Percentiles rank a stretch among this genome's conserved stretches.
phyloP scores from a whole-genome alignment of 35 echinoderm and acorn worm genomes.

The Heliocidaris tuberculata region DNA sequence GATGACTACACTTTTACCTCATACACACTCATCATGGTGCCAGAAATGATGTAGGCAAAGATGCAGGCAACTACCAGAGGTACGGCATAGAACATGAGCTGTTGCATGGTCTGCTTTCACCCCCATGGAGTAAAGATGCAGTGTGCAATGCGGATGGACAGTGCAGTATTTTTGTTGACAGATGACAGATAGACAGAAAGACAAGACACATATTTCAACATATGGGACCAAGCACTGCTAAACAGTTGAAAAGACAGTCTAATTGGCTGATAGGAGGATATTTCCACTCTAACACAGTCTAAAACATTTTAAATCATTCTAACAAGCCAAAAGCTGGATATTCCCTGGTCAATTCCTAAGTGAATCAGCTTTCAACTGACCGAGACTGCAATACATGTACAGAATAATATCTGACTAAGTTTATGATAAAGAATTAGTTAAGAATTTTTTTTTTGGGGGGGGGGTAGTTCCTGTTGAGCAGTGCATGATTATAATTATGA shows the following conservation, averaged over 20 bases:
- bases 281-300: no score
- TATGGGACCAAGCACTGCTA: not conserved
- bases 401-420: no score
- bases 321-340: no score
- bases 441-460: no score
- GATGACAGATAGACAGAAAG: slow-evolving; percentile 34
- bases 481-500: no score
- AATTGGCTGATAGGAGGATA: no score
- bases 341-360: no score
- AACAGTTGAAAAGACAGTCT: not conserved
- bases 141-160: not conserved
- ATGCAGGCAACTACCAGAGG: slow-evolving; percentile 84
- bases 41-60: slow-evolving; percentile 85
- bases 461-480: no score
- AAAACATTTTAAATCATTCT: no score
- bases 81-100: slow-evolving; percentile 87
- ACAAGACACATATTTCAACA: not conserved
- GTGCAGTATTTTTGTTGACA: not conserved
- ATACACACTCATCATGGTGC: slow-evolving; percentile 78
- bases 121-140: not conserved
- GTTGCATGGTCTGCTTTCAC: slow-evolving; percentile 50
- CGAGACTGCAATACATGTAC: no score
- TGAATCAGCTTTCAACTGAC: no score
- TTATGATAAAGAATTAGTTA: no score
- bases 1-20: slow-evolving; percentile 61